Evolutionary conservation across 2,797 vertebrate species (phyloP).

Genomic region (Lepilemur septentrionalis): DNA sequence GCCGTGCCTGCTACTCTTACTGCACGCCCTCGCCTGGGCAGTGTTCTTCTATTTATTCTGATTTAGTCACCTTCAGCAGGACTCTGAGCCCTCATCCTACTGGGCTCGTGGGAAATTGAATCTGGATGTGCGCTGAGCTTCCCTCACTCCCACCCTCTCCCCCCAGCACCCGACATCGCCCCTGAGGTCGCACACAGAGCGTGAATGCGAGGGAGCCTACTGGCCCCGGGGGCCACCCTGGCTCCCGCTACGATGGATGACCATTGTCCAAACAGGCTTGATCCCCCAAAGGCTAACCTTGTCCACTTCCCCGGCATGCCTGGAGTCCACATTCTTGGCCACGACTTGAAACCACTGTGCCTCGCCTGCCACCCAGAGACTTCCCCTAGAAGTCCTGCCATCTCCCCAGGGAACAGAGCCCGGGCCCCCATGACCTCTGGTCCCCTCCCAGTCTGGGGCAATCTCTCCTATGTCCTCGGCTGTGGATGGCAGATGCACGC

Average conservation of each 20-base stretch:
- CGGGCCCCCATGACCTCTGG: background rate
- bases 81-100: background rate
- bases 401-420: background rate
- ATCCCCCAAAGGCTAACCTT: background rate
- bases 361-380: background rate
- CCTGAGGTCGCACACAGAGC: background rate
- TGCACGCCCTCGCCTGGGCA: background rate
- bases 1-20: background rate
- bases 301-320: background rate
- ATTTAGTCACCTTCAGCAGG: too few relatives aligned
- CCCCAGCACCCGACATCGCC: fast-evolving
- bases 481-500: background rate
- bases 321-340: background rate
- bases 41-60: background rate
- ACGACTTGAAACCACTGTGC: background rate
- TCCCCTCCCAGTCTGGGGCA: background rate
- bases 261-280: background rate
- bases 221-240: background rate
- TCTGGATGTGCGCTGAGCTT: background rate
- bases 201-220: background rate
- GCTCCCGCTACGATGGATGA: background rate
- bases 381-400: background rate
- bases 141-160: background rate
- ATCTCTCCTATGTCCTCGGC: background rate
- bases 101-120: background rate